Evolutionary conservation across 1,140 invertebrate species (phyloP).

Genomic region (Rhagoletis zephyria): DNA sequence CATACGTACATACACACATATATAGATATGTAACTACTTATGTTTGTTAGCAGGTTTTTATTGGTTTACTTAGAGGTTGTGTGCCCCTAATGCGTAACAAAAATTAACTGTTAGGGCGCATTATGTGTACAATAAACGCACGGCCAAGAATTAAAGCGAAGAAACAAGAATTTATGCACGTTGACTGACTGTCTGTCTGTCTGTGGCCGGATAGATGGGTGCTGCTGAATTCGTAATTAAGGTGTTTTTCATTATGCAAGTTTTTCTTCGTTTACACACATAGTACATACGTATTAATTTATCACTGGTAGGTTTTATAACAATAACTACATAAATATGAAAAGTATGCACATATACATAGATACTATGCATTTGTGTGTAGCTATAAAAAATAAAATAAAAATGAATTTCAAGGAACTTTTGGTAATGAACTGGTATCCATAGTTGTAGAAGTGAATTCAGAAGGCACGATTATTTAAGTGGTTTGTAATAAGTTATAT

Average conservation of each 20-base stretch:
- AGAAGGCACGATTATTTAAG: too few relatives aligned
- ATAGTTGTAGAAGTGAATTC: too few relatives aligned
- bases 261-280: not conserved
- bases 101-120: conserved; percentile 35
- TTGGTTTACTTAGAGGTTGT: not conserved
- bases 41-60: not conserved
- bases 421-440: too few relatives aligned
- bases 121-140: conserved; percentile 17
- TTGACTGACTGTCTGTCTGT: not conserved
- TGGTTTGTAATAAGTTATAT: too few relatives aligned
- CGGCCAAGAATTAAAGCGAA: conserved; percentile 11
- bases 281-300: too few relatives aligned
- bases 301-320: too few relatives aligned
- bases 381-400: too few relatives aligned
- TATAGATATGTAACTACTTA: not conserved
- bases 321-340: too few relatives aligned
- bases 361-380: too few relatives aligned
- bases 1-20: not conserved
- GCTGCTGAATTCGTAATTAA: not conserved
- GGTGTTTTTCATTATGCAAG: not conserved
- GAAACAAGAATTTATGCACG: conserved; percentile 26
- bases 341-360: too few relatives aligned
- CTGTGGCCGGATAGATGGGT: not conserved
- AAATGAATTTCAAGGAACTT: too few relatives aligned
- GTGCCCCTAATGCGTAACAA: conserved; percentile 27